A percentile compares a stretch with the other conserved stretches of the same genome.
Evolutionary conservation across 2,888 invertebrate species (phyloP).

Genomic region (Zygaena filipendulae): DNA sequence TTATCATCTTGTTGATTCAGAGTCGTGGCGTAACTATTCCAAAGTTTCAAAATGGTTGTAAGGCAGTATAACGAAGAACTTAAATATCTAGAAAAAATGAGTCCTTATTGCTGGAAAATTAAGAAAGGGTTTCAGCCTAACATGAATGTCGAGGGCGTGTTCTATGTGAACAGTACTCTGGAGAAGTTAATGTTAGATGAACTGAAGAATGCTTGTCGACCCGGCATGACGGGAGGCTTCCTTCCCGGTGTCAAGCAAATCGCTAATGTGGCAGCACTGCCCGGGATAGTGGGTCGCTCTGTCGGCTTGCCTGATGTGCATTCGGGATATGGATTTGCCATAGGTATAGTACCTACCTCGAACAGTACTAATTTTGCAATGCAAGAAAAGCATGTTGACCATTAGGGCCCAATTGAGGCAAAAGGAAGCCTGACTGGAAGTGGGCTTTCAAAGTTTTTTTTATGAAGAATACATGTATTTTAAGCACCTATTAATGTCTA

Average conservation of each 20-base stretch:
- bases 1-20: too few relatives aligned
- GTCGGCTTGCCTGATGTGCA: conserved; percentile 97
- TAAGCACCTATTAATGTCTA: too few relatives aligned
- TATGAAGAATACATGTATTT: too few relatives aligned
- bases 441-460: too few relatives aligned
- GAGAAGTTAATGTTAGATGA: conserved; percentile 98
- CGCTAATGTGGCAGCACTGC: conserved; percentile 97
- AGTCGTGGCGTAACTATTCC: too few relatives aligned
- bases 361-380: too few relatives aligned
- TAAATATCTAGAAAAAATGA: conserved; percentile 90
- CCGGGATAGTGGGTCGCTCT: conserved; percentile 94
- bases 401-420: too few relatives aligned
- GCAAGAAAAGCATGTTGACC: too few relatives aligned
- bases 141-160: conserved; percentile 98
- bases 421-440: too few relatives aligned
- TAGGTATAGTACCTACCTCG: too few relatives aligned
- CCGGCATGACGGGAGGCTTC: conserved; percentile 94
- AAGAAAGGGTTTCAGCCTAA: conserved; percentile 99
- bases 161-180: conserved; percentile 93
- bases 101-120: conserved; percentile 88
- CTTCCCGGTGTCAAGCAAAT: conserved; percentile 99
- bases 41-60: conserved; percentile 88
- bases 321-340: conserved; percentile 99
- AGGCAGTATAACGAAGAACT: conserved; percentile 93
- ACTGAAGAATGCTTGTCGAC: conserved; percentile 87